Evolutionary conservation across 2,888 invertebrate genomes (phyloP).

Genomic region (Xestobium rufovillosum): DNA sequence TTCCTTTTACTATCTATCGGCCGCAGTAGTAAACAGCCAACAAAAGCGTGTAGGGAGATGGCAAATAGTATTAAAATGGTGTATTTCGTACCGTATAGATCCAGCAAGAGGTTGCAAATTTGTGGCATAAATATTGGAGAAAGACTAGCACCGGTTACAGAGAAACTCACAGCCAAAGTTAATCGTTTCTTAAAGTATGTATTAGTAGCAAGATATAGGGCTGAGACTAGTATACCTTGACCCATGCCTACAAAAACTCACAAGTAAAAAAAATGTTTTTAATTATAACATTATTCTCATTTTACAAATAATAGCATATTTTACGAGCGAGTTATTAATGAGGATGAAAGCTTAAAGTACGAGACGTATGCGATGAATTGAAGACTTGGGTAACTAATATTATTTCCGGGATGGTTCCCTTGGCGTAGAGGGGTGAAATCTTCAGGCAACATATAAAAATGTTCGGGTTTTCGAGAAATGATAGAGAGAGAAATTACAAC

Average conservation of each 20-base stretch:
- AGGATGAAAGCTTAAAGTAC: no score
- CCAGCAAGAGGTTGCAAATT: conserved; percentile 40
- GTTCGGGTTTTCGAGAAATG: no score
- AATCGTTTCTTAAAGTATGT: conserved; percentile 46
- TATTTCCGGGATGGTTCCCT: no score
- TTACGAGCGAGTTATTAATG: no score
- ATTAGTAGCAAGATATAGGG: conserved; percentile 44
- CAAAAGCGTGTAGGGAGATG: conserved; percentile 43
- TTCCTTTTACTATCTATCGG: conserved; percentile 37
- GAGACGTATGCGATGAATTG: no score
- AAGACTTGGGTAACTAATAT: no score
- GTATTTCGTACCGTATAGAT: conserved; percentile 38
- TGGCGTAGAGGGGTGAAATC: no score
- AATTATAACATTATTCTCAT: conserved; percentile 5
- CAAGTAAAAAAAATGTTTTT: conserved; percentile 7
- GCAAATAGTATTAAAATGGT: conserved; percentile 46
- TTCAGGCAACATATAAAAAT: no score
- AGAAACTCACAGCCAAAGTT: conserved; percentile 44
- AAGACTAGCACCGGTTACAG: conserved; percentile 44
- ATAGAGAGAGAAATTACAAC: no score
- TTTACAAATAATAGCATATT: background rate
- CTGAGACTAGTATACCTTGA: conserved; percentile 42
- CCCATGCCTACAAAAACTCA: conserved; percentile 41
- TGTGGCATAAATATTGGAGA: conserved; percentile 46
- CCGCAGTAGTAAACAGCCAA: conserved; percentile 44